Evolutionary conservation across 2,888 invertebrate species (phyloP).

Genomic region (Empis stercorea): DNA sequence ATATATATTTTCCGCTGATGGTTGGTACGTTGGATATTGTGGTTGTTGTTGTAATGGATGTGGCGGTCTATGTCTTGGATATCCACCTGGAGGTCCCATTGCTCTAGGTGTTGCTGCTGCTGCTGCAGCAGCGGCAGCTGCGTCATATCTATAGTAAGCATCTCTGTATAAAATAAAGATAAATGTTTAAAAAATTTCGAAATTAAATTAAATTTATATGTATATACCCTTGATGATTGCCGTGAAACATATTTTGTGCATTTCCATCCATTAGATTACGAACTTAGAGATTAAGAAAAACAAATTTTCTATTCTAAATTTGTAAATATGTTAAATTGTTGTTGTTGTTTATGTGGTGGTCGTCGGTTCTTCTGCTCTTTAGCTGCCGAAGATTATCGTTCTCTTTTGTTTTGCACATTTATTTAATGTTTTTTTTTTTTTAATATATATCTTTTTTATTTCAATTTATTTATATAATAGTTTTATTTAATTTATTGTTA

Average conservation of each 20-base stretch:
- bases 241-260: constrained; percentile 43
- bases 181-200: neutral
- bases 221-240: constrained; percentile 42
- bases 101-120: constrained; percentile 39
- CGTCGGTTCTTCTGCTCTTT: too few species aligned
- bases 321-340: neutral
- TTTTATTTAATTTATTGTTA: too few species aligned
- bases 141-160: constrained; percentile 40
- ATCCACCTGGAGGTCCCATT: constrained; percentile 47
- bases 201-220: neutral
- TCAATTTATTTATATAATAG: neutral
- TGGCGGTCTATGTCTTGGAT: constrained; percentile 46
- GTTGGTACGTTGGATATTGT: constrained; percentile 48
- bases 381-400: too few species aligned
- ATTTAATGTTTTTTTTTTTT: neutral
- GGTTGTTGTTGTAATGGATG: constrained; percentile 46
- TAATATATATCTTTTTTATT: neutral
- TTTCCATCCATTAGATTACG: constrained; percentile 40
- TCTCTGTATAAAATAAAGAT: constrained; percentile 23
- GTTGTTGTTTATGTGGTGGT: too few species aligned
- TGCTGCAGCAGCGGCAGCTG: constrained; percentile 35
- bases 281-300: constrained; percentile 26
- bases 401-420: too few species aligned
- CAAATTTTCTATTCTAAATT: constrained; percentile 16
- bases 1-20: constrained; percentile 50